Evolutionary conservation across 2,797 vertebrate species (phyloP), one percentile per base, ranked within the genome.

Genomic region (Mus spretus): DNA sequence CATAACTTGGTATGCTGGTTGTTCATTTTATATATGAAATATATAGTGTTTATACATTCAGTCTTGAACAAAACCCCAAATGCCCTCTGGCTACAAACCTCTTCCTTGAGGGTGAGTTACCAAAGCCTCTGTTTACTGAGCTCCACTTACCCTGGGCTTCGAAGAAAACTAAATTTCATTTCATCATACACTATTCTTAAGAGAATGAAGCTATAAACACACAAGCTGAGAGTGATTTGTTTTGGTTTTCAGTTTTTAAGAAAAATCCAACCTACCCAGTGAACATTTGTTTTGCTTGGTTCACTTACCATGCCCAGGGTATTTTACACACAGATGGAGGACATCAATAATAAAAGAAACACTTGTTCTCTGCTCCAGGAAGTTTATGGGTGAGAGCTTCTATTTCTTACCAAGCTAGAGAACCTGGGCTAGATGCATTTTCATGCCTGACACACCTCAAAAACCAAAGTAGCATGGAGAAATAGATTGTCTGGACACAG

Each of bases 11-110:
- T 3, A 70, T 44, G 59, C 83, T 87, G 31, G 7, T 72, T 34
- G 57, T 47, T 55, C 34, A 55, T 80, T 93, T 90, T 85, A 50
- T 44, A 22, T 37, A 78, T 80, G 74, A 93, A 86, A n/a, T 94
- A 78, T 47, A 61, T 92, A 83, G 50, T 79, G 78, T 90, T 95
- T 88, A 53, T 84, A 37, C 24, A 95, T 91, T 94, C 9, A 85
- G 31, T 87, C 61, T 17, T 57, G 53, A 81, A 75, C 31, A 67
- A 50, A 67, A 90, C 7, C 2, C 22, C 74, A 96, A 94, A 89
- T 85, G 17, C 37, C 72, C 47, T 78, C 4, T 77, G 75, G 83
- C 20, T 80, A 59, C 67, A 61, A 84, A 80, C 67, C 14, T 70
- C 24, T 94, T 8, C 70, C 70, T 79, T 24, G 0, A 87, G 37